Base-by-base conservation (phyloP, 2,113 vertebrate species). In the Taurulus bubalis region DNA sequence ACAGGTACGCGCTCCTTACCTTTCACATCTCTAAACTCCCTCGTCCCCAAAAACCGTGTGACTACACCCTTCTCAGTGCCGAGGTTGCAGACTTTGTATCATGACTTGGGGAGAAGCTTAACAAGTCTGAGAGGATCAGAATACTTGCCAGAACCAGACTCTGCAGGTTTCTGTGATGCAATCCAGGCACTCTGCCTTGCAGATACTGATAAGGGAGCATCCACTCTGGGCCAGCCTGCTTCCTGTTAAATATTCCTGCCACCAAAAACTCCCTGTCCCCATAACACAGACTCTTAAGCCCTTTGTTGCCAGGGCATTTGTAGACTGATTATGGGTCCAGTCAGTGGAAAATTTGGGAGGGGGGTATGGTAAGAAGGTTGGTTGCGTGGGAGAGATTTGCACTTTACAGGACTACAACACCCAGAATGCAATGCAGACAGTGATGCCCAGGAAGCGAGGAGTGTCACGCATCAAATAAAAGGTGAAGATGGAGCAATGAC, bases 1-100 rank as follows among this genome's bases (percentile, higher is more conserved):
- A 99, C 98, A 99, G 98, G 98, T 99, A 99, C 97, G 98, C 95
- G 97, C 96, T 97, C 96, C 97, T 98, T 98, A 96, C 97, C 97
- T 98, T 97, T 98, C 95, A 97, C 97, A 99, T 96, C 96, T 98
- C 97, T 98, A 96, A 97, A 96, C 95, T 90, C 94, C 94, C 91
- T 88, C 83, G 92, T 82, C 90, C 55, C 90, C 87, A 82, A 82
- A 75, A 91, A 89, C 84, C 79, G 66, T 96, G 95, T 97, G 96
- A 97, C 96, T 95, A 85, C 90, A 86, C 51, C 47, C 77, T 64
- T 75, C 73, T 83, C 90, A 87, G 62, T 90, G 87, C 85, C 40
- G 87, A 87, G 82, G 86, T 90, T 85, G 83, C 89, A 90, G 89
- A 90, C 92, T 90, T 88, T 92, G 85, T 92, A 77, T 90, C 90